These are phyloP conservation scores for Apantesis nais DNA, from an alignment of 2,888 invertebrate genomes.

Conservation along the genomic window DNA sequence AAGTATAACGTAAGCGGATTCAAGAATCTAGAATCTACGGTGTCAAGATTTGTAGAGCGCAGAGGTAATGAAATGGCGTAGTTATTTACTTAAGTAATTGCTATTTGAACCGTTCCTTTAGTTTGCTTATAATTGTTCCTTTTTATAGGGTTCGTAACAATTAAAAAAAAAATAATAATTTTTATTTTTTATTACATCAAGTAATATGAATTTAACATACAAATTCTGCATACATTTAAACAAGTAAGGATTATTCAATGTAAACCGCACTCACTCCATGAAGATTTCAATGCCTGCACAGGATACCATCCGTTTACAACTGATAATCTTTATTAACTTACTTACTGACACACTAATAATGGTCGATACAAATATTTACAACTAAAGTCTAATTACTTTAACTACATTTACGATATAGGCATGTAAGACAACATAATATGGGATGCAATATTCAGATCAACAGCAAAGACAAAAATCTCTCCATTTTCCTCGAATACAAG, in stretches of 20 bases:
- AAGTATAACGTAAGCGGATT: too few relatives aligned
- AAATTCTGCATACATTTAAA: conserved; percentile 57
- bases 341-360: conserved; percentile 3
- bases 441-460: conserved; percentile 42
- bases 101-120: background rate
- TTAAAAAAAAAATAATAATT: conserved; percentile 32
- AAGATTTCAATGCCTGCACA: conserved; percentile 8
- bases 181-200: conserved; percentile 71
- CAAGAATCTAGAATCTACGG: too few relatives aligned
- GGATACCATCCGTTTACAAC: conserved; percentile 24
- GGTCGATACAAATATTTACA: conserved; percentile 30
- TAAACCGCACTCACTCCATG: conserved; percentile 24
- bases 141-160: background rate
- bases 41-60: too few relatives aligned
- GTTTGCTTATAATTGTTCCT: background rate
- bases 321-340: conserved; percentile 22
- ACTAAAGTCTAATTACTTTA: conserved; percentile 11
- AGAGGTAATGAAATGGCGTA: background rate
- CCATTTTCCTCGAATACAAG: conserved; percentile 19
- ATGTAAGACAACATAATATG: conserved; percentile 19
- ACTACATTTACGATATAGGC: conserved; percentile 11
- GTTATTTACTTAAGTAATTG: background rate
- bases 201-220: conserved; percentile 72
- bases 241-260: conserved; percentile 34
- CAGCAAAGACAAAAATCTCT: conserved; percentile 21